These are phyloP conservation scores for Dicrurus megarhynchus DNA, from an alignment of 2,113 vertebrate species.

Conservation along the genomic window DNA sequence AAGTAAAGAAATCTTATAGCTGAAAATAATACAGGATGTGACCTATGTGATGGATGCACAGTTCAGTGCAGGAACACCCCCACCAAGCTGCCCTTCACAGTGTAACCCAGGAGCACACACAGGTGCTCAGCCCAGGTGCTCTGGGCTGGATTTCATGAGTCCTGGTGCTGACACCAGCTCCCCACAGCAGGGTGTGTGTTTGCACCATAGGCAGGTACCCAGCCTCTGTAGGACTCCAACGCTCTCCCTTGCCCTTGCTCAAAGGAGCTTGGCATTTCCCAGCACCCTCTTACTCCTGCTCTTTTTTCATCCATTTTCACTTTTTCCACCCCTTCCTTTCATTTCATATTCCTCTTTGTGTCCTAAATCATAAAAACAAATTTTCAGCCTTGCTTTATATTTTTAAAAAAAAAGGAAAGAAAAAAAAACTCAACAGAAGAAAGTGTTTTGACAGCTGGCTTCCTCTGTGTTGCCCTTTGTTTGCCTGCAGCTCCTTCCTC, in stretches of 20 bases:
- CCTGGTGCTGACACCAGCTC: not conserved
- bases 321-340: not conserved
- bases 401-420: not conserved
- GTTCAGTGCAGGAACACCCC: not conserved
- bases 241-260: not conserved
- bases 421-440: not conserved
- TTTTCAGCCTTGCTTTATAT: not conserved
- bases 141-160: not conserved
- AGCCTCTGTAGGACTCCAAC: not conserved
- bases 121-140: not conserved
- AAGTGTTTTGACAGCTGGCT: not conserved
- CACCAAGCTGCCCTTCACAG: not conserved
- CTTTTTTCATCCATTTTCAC: not conserved
- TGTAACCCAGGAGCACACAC: not conserved
- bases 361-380: not conserved
- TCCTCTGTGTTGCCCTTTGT: not conserved
- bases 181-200: not conserved
- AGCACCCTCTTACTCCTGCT: not conserved
- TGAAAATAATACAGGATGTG: not conserved
- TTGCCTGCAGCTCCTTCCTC: not conserved
- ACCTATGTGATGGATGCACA: not conserved
- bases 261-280: not conserved
- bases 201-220: fast-evolving
- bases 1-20: not conserved
- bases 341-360: not conserved